Percentiles rank a stretch among this genome's conserved stretches.
Evolutionary conservation across 2,797 vertebrate genomes (phyloP).

Genomic region (Anguilla megastoma): DNA sequence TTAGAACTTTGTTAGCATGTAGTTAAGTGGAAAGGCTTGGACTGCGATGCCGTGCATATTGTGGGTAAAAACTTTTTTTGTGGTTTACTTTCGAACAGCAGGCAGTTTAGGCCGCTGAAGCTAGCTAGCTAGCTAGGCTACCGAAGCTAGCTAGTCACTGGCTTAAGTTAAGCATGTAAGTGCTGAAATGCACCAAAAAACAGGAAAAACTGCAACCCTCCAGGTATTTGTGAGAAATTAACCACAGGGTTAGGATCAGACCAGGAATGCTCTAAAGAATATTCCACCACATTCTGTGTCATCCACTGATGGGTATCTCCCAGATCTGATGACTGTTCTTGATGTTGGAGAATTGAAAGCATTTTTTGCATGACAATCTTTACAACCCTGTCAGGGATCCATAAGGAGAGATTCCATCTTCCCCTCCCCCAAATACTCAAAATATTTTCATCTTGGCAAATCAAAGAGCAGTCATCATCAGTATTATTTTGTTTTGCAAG

Average conservation of each 20-base stretch:
- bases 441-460: neutral
- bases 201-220: neutral
- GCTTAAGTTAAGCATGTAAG: neutral
- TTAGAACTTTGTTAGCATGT: slow-evolving; percentile 16
- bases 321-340: neutral
- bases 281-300: neutral
- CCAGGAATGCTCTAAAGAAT: neutral
- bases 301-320: neutral
- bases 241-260: neutral
- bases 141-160: neutral
- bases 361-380: neutral
- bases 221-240: neutral
- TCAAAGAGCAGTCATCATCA: neutral
- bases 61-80: neutral
- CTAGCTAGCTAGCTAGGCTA: neutral
- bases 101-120: neutral
- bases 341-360: neutral
- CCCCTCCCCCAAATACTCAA: neutral
- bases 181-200: neutral
- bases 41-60: slow-evolving; percentile 17
- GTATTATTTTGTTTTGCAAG: neutral
- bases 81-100: neutral
- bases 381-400: neutral
- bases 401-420: neutral
- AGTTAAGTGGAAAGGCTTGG: neutral